These are phyloP conservation scores for Clarias fuscus DNA, from an alignment of 2,797 vertebrate genomes.

Conservation along the genomic window DNA sequence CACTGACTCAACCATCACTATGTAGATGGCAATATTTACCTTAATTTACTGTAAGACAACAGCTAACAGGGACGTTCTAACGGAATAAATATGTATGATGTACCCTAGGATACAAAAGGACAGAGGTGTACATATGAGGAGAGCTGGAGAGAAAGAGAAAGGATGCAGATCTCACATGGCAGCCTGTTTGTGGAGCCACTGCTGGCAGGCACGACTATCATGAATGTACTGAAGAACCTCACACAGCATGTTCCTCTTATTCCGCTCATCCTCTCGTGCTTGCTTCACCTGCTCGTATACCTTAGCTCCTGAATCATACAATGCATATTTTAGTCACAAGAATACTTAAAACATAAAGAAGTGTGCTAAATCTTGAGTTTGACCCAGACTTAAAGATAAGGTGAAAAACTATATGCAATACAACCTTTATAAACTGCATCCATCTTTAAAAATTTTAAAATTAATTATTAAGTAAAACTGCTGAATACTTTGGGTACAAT, in stretches of 20 bases:
- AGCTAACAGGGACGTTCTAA: neutral
- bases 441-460: neutral
- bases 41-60: no score
- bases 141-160: neutral
- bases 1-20: neutral
- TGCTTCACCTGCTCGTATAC: constrained; percentile 91
- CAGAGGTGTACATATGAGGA: neutral
- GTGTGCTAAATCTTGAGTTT: neutral
- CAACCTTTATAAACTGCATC: neutral
- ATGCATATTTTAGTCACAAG: neutral
- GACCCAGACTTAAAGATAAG: neutral
- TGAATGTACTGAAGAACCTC: constrained; percentile 98
- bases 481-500: neutral
- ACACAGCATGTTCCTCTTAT: constrained; percentile 91
- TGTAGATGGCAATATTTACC: neutral
- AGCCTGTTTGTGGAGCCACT: constrained; percentile 97
- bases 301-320: constrained; percentile 80
- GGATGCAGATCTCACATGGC: constrained; percentile 79
- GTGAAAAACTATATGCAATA: neutral
- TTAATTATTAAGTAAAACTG: neutral
- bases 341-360: neutral
- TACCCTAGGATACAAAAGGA: neutral
- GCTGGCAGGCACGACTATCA: constrained; percentile 92
- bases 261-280: constrained; percentile 86
- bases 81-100: neutral